These are phyloP conservation scores for Oryzias curvinotus DNA, from an alignment of 2,113 vertebrate genomes.

Conservation along the genomic window DNA sequence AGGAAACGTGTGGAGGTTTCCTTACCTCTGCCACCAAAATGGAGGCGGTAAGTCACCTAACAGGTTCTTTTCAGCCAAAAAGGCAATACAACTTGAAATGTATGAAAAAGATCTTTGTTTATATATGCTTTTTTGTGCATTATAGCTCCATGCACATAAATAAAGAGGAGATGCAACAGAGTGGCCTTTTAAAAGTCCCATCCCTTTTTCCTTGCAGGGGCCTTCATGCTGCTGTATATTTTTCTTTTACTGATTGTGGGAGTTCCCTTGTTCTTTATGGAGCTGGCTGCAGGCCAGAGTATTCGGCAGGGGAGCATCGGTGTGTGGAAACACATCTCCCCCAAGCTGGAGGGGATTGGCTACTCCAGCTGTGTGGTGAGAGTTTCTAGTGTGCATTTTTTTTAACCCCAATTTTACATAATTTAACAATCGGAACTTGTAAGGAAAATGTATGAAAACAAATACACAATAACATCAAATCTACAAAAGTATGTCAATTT, in stretches of 20 bases:
- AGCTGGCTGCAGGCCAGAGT: conserved; percentile 82
- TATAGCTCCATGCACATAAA: too few species aligned
- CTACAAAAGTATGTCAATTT: too few species aligned
- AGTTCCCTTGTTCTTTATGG: conserved; percentile 84
- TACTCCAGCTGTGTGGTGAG: conserved; percentile 84
- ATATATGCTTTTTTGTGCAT: too few species aligned
- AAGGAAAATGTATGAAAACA: background rate
- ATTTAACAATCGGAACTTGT: background rate
- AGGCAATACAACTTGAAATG: too few species aligned
- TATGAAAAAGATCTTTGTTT: too few species aligned
- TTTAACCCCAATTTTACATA: background rate
- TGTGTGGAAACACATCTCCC: conserved; percentile 83
- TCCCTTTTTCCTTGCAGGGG: conserved; percentile 53
- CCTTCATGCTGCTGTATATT: conserved; percentile 79
- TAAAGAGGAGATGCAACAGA: too few species aligned
- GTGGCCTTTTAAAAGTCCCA: background rate
- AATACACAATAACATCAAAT: background rate
- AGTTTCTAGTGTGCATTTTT: background rate
- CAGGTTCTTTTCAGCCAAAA: too few species aligned
- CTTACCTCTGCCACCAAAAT: conserved; percentile 97
- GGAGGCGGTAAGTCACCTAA: conserved; percentile 86
- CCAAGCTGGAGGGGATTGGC: conserved; percentile 80
- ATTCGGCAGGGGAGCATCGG: conserved; percentile 80
- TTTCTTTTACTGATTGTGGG: conserved; percentile 75
- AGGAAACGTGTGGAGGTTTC: conserved; percentile 97